Evolutionary conservation across 1,140 invertebrate species (phyloP).

Genomic region (Sminthurides bifidus): DNA sequence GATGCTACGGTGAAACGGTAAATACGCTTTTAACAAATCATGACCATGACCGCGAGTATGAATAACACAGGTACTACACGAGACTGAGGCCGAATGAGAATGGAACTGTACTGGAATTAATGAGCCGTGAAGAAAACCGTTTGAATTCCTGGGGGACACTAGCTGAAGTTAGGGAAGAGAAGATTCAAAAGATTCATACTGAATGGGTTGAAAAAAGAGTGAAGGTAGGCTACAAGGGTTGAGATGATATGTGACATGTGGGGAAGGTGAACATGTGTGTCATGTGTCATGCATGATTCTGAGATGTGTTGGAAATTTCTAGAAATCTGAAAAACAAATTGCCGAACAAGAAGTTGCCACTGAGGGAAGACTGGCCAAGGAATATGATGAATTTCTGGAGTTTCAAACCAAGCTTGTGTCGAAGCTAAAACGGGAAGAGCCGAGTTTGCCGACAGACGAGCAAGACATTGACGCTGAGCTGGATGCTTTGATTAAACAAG

Average conservation of each 20-base stretch:
- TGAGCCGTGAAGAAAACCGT: constrained; percentile 22
- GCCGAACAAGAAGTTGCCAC: not conserved
- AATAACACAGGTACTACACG: constrained; percentile 14
- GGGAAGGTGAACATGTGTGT: not conserved
- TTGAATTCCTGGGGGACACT: constrained; percentile 14
- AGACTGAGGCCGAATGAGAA: constrained; percentile 14
- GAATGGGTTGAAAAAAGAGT: constrained; percentile 10
- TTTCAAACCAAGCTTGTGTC: constrained; percentile 10
- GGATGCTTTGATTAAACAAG: constrained; percentile 10
- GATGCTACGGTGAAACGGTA: no score
- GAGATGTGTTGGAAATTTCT: not conserved
- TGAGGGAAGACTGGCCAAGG: constrained; percentile 14
- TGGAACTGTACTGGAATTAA: constrained; percentile 17
- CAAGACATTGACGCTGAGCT: constrained; percentile 17
- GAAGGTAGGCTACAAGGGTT: constrained; percentile 7
- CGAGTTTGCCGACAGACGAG: constrained; percentile 12
- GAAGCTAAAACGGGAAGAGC: constrained; percentile 20
- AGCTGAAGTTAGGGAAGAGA: constrained; percentile 14
- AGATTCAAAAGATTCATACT: constrained; percentile 9
- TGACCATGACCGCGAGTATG: no score
- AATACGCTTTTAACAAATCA: no score
- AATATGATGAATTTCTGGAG: constrained; percentile 24
- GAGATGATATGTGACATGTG: not conserved
- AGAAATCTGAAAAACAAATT: constrained; percentile 14
- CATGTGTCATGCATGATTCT: not conserved